Base-by-base conservation (phyloP, 1,140 invertebrate genomes). In the Macrocentrus cingulum region DNA sequence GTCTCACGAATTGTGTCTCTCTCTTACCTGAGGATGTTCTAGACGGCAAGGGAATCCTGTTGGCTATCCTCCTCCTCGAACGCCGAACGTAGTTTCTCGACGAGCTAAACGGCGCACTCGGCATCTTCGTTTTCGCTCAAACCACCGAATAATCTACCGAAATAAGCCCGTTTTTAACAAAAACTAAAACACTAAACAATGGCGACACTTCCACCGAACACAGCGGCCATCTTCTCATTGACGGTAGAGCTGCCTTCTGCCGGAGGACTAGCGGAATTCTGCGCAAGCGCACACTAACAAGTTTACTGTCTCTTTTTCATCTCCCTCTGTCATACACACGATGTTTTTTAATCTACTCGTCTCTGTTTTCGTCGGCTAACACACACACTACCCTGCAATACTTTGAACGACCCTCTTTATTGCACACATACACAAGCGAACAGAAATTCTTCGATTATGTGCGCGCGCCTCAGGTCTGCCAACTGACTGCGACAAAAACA, bases 41-140 rank as follows among this genome's bases (percentile, higher is more conserved):
- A 68, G 88, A 90, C 67, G 89, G 88, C 79, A 90, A 82, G 60
- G 89, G 88, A 76, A 91, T 90, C 70, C 90, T 85, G 81, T 89
- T 89, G 72, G 86, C 88, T 75, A 88, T 89, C 89, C 91, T 92
- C 83, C 90, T 87, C 73, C 90, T 83, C 68, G 90, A 92, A 81
- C 89, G 84, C 73, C 90, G 85, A 68, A 91, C 87, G 83, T 91
- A 92, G 80, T 88, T 90, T 82, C 90, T 86, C 75, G 89, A 90
- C 77, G 90, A 89, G 71, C 89, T 90, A 82, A 91, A 92, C 74
- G 90, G 91, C 79, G 90, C 90, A 84, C 90, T 92, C 83, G 91
- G 91, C 91, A 92, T 92, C 83, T 87, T 91, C 64, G 25, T 29
- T 11, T 22, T 50, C 46, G 25, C 9, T 20, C 29, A 49, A 49